Conservation (phyloP, 2,113 vertebrate genomes). For the Melanerpes aurifrons region DNA sequence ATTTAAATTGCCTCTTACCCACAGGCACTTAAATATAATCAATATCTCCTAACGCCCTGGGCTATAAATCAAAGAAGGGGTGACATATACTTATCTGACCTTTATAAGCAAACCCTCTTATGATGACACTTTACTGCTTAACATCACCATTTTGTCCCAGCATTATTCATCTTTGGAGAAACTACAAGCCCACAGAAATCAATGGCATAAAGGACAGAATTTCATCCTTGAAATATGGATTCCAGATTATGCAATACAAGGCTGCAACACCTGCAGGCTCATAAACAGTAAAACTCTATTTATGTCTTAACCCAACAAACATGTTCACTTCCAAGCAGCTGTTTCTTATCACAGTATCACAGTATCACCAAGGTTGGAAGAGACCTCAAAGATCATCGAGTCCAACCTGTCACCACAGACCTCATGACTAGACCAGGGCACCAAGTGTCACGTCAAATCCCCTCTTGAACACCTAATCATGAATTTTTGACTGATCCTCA, state of each 20-base stretch:
- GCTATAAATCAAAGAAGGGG: constrained; percentile 15
- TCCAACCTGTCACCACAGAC: too few species aligned
- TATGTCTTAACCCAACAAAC: neutral
- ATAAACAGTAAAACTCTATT: neutral
- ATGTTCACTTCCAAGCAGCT: neutral
- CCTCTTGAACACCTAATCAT: neutral
- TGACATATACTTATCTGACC: constrained; percentile 43
- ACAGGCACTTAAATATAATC: constrained; percentile 21
- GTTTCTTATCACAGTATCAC: neutral
- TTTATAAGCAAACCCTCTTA: constrained; percentile 32
- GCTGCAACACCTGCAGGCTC: neutral
- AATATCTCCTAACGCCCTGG: neutral
- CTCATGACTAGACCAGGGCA: too few species aligned
- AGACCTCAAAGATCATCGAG: too few species aligned
- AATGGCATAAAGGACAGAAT: constrained; percentile 29
- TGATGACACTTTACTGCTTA: constrained; percentile 17
- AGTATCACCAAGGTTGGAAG: too few species aligned
- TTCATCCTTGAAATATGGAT: constrained; percentile 5
- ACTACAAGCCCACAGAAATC: constrained; percentile 4
- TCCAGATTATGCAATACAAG: neutral
- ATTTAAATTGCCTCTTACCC: constrained; percentile 21
- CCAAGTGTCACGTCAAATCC: too few species aligned
- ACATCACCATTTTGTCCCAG: neutral
- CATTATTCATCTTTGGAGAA: constrained; percentile 3
- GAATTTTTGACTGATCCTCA: neutral